phyloP scores from a whole-genome alignment of 2,797 vertebrate species.

The Florisuga fusca region DNA sequence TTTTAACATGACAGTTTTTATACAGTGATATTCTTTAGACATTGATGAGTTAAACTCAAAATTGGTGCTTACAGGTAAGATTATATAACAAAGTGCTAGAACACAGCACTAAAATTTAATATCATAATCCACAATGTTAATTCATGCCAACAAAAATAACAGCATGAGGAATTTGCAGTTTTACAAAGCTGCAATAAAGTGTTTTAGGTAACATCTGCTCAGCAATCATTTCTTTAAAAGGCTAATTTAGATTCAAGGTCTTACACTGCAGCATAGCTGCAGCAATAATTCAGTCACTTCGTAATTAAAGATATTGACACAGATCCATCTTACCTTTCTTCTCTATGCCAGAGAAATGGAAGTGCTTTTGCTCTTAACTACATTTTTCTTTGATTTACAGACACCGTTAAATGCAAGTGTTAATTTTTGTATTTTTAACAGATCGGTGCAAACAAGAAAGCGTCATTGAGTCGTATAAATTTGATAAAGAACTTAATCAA shows the following conservation, averaged over 20 bases:
- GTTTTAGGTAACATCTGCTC: conserved; percentile 78
- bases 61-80: conserved; percentile 47
- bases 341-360: conserved; percentile 61
- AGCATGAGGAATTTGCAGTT: conserved; percentile 78
- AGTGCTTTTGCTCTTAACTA: conserved; percentile 50
- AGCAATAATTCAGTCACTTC: conserved; percentile 72
- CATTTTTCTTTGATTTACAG: conserved; percentile 60
- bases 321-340: conserved; percentile 56
- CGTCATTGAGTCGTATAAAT: background rate
- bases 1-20: conserved; percentile 59
- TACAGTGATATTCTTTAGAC: conserved; percentile 63
- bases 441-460: conserved; percentile 26
- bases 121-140: conserved; percentile 76
- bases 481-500: conserved; percentile 11
- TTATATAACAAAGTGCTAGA: conserved; percentile 69
- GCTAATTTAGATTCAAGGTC: conserved; percentile 78
- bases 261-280: conserved; percentile 66
- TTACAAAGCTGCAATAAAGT: conserved; percentile 72
- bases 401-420: conserved; percentile 22
- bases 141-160: conserved; percentile 79
- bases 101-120: conserved; percentile 74
- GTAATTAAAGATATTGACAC: conserved; percentile 78
- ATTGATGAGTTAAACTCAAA: conserved; percentile 73
- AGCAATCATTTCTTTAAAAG: conserved; percentile 76
- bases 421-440: conserved; percentile 53